Percentiles rank a stretch among this genome's conserved stretches.
These are phyloP conservation scores for Oegoconia quadripuncta DNA, from an alignment of 2,888 invertebrate genomes.

Conservation along the genomic window DNA sequence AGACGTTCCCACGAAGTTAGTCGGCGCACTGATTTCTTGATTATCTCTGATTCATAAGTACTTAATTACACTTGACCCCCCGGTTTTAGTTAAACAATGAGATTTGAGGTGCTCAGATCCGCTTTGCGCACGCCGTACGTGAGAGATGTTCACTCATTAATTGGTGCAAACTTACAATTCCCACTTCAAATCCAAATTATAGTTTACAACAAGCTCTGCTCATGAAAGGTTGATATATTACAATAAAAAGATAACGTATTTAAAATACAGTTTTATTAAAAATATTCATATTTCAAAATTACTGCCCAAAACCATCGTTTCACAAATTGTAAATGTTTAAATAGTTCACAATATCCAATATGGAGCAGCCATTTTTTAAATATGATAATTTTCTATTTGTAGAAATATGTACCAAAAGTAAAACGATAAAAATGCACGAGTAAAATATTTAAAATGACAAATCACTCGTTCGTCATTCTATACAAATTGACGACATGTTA, in stretches of 20 bases:
- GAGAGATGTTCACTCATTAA: slow-evolving; percentile 31
- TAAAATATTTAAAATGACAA: slow-evolving; percentile 45
- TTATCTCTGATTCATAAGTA: slow-evolving; percentile 71
- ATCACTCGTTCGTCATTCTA: slow-evolving; percentile 34
- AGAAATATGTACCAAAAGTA: slow-evolving; percentile 57
- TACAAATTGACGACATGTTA: slow-evolving; percentile 50
- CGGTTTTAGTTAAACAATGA: slow-evolving; percentile 58
- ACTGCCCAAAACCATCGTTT: slow-evolving; percentile 45
- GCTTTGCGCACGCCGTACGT: slow-evolving; percentile 33
- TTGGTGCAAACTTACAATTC: slow-evolving; percentile 3
- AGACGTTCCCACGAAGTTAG: slow-evolving; percentile 69
- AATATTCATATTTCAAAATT: slow-evolving; percentile 68
- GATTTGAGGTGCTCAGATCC: slow-evolving; percentile 33
- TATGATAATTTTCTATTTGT: slow-evolving; percentile 50
- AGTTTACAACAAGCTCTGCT: neutral
- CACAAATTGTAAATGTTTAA: slow-evolving; percentile 32
- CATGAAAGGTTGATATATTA: slow-evolving; percentile 5
- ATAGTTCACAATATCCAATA: slow-evolving; percentile 33
- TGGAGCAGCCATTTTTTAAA: slow-evolving; percentile 42
- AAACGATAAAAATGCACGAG: slow-evolving; percentile 58
- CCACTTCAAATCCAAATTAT: slow-evolving; percentile 8
- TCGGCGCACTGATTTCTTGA: slow-evolving; percentile 66
- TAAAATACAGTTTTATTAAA: slow-evolving; percentile 71
- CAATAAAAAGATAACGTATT: slow-evolving; percentile 32
- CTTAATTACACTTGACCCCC: slow-evolving; percentile 68